These are phyloP conservation scores for Aphis gossypii DNA, from an alignment of 1,140 invertebrate species.

Conservation along the genomic window DNA sequence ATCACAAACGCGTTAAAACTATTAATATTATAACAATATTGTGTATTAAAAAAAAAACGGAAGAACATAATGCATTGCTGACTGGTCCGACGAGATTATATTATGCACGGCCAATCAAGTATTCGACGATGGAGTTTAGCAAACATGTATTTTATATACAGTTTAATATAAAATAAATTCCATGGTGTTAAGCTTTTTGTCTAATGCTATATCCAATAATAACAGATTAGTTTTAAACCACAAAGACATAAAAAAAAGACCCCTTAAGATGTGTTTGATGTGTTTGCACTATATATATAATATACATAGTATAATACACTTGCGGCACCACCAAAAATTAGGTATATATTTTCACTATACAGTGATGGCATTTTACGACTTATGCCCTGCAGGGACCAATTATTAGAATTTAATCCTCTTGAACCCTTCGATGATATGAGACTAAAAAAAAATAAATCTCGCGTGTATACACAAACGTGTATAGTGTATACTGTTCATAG, in stretches of 20 bases:
- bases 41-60: not conserved
- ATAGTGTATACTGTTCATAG: not conserved
- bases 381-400: not conserved
- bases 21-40: conserved; percentile 6
- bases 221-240: conserved; percentile 21
- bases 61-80: not conserved
- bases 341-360: not conserved
- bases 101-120: not conserved
- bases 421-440: not conserved
- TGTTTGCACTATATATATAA: not conserved
- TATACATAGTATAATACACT: not conserved
- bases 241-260: not conserved
- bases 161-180: not conserved
- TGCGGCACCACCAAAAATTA: not conserved
- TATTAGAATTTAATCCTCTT: conserved; percentile 20
- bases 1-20: not conserved
- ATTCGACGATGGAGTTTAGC: not conserved
- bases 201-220: not conserved
- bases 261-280: not conserved
- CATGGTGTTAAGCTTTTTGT: not conserved
- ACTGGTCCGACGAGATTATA: not conserved
- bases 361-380: not conserved
- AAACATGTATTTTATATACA: not conserved
- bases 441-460: not conserved
- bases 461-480: not conserved